These are phyloP conservation scores for Nematolebias whitei DNA, from an alignment of 2,113 vertebrate genomes.

Conservation along the genomic window DNA sequence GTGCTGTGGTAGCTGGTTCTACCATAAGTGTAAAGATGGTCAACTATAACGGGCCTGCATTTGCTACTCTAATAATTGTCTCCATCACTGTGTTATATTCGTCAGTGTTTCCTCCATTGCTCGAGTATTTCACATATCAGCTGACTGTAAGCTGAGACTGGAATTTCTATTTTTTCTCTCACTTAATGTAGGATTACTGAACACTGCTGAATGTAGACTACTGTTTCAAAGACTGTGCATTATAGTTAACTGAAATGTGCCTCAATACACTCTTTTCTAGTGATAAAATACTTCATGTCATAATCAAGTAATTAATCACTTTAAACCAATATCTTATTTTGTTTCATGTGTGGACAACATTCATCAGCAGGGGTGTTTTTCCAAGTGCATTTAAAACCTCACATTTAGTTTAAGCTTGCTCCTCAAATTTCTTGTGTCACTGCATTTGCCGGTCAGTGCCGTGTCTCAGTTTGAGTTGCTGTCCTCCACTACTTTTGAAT, in stretches of 20 bases:
- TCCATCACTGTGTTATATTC: constrained; percentile 54
- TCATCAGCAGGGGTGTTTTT: background rate
- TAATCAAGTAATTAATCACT: constrained; percentile 4
- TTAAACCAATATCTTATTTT: constrained; percentile 2
- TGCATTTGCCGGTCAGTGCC: constrained; percentile 77
- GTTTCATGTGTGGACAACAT: background rate
- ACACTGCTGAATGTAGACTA: constrained; percentile 55
- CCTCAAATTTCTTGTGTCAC: constrained; percentile 30
- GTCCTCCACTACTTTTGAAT: constrained; percentile 58
- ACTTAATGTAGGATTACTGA: constrained; percentile 45
- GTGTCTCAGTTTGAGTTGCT: constrained; percentile 41
- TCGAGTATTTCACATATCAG: constrained; percentile 62
- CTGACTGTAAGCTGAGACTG: constrained; percentile 34
- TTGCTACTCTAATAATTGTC: constrained; percentile 58
- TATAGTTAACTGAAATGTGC: constrained; percentile 72
- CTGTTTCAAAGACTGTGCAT: constrained; percentile 48
- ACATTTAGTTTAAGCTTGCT: constrained; percentile 20
- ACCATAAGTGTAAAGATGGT: constrained; percentile 38
- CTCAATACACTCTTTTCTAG: constrained; percentile 28
- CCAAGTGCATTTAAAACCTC: constrained; percentile 14
- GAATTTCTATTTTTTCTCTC: constrained; percentile 61
- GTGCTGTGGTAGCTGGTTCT: constrained; percentile 66
- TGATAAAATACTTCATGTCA: constrained; percentile 7
- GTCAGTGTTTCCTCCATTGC: constrained; percentile 47
- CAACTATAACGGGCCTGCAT: constrained; percentile 65